Percentiles rank a stretch among this genome's conserved stretches.
Evolutionary conservation across 1,140 invertebrate genomes (phyloP).

Genomic region (Caenorhabditis brenneri): DNA sequence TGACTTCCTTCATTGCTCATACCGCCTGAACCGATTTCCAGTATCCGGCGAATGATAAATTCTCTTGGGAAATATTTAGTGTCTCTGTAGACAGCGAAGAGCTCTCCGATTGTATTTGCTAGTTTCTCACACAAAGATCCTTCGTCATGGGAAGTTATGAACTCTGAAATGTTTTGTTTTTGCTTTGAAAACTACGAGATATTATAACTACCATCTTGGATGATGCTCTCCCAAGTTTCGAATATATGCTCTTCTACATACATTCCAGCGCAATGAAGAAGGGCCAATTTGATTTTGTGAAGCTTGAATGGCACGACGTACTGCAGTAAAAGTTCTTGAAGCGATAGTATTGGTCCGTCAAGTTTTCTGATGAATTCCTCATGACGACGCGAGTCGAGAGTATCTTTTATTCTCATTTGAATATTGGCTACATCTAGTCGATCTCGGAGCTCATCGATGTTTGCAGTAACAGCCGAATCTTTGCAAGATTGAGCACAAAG

Average conservation of each 20-base stretch:
- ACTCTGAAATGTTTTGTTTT: background rate
- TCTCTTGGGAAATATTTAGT: slow-evolving; percentile 44
- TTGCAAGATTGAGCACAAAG: slow-evolving; percentile 77
- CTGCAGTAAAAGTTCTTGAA: slow-evolving; percentile 29
- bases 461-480: slow-evolving; percentile 73
- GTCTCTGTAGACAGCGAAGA: slow-evolving; percentile 18
- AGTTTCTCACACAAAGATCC: slow-evolving; percentile 7
- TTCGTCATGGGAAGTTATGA: slow-evolving; percentile 8
- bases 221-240: slow-evolving; percentile 74
- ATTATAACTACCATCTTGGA: slow-evolving; percentile 75
- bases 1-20: background rate
- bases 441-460: slow-evolving; percentile 85
- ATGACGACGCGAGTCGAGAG: background rate
- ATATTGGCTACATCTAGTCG: slow-evolving; percentile 78
- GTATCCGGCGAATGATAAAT: slow-evolving; percentile 1
- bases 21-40: slow-evolving; percentile 19
- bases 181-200: background rate
- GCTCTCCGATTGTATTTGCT: background rate
- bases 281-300: slow-evolving; percentile 74
- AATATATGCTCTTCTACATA: slow-evolving; percentile 74
- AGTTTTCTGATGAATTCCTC: background rate
- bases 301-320: slow-evolving; percentile 57
- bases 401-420: slow-evolving; percentile 61
- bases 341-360: background rate
- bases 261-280: slow-evolving; percentile 74